Base-by-base conservation (phyloP, 2,113 vertebrate species). In the Gasterosteus nipponicus region DNA sequence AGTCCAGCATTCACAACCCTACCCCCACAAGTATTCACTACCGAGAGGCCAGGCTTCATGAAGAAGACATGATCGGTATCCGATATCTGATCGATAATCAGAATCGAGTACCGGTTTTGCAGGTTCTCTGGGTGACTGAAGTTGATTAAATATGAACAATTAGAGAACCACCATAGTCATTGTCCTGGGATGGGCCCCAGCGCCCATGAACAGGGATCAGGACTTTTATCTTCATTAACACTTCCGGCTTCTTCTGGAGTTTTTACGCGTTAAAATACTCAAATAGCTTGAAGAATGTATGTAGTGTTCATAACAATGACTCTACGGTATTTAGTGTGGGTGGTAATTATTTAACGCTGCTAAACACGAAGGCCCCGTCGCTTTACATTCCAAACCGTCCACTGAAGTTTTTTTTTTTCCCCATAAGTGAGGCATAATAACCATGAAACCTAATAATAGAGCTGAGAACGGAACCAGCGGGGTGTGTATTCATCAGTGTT, bases 371-470 rank as follows among this genome's bases (percentile, higher is more conserved):
- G 1, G 33, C 33, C 3, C 3, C 14, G 3, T 19, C 47, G 16
- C 60, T 71, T 19, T 76, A 33, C 44, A 67, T 41, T 16, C 22
- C 47, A 22, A 76, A 66, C 22, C 19, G 53, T 77, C 72, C 67
- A 35, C 63, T 58, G 26, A 26, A 29, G 76, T 31, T 59, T 41
- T 16, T 69, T 65, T 56, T 61, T 47, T 69, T 47, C 68, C 16
- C 61, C 41, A 38, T 75, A 73, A 81, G 35, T 69, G 58, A 80
- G 33, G 44, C 51, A 80, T 59, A 78, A 78, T 75, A 56, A 79
- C 61, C 66, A 74, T 39, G 22, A 49, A 56, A 75, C 46, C 65
- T 79, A 65, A 70, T 78, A 66, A 75, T 9, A 31, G 76, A 75
- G 54, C 47, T 71, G 61, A 74, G 61, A 75, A 79, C 75, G 70